Evolutionary conservation across 2,113 vertebrate genomes (phyloP), one percentile per base, ranked within the genome.

Genomic region (Trinectes maculatus): DNA sequence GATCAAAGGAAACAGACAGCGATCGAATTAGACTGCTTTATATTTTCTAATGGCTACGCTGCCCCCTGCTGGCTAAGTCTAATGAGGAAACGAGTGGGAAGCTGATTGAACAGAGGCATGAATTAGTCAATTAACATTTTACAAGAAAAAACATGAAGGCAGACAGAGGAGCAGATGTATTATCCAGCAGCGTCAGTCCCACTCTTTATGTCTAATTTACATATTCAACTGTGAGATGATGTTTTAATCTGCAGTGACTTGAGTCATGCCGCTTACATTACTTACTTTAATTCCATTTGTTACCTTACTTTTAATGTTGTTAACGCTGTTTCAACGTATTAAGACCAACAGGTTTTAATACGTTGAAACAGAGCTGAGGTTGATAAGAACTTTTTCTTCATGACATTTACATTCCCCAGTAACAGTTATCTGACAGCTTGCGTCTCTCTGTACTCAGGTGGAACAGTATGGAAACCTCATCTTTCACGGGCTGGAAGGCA

Each of bases 401-500:
- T n/a, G 3, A 21, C 19, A 10, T 43, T 4, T 42, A 33, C 31
- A 2, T 10, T 7, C 31, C 31, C 40, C 18, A 21, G 42, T 43
- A 2, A 2, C 6, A 5, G 29, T 31, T 31, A 8, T 31, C 4
- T 34, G 37, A n/a, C n/a, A n/a, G n/a, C n/a, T n/a, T n/a, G n/a
- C n/a, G n/a, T 25, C 22, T 25, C 8, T 4, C 28, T 43, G 19
- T 54, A 11, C 39, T 3, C 76, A 98, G 96, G 95, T 96, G 57
- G 95, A 99, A 71, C 96, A 96, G 47, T 98, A 99, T 21, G 95
- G 79, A 13, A 98, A 93, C 82, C 93, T 98, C 47, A 95, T 97
- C 87, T 96, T 98, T 65, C 96, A 98, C 6, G 95, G 96, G 68
- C 94, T 96, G 34, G 95, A 98, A 87, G 96, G 95, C 87, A 97